Evolutionary conservation across 1,140 invertebrate species (phyloP).

Genomic region (Panagrolaimus sp.): DNA sequence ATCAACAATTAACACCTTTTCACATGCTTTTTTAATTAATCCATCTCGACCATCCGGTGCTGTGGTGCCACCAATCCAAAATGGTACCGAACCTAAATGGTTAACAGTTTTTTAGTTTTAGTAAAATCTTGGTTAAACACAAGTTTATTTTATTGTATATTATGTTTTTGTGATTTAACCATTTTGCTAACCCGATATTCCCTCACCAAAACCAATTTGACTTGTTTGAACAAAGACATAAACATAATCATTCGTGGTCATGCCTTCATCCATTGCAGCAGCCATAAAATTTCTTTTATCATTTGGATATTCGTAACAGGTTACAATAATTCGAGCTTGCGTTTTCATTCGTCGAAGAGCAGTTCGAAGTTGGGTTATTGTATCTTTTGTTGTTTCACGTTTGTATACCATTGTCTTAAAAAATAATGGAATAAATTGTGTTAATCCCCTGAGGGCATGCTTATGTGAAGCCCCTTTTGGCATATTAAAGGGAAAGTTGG

Average conservation of each 20-base stretch:
- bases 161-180: too few relatives aligned
- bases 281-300: slow-evolving; percentile 25
- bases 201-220: slow-evolving; percentile 17
- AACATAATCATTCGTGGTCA: slow-evolving; percentile 21
- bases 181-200: too few relatives aligned
- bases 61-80: slow-evolving; percentile 4
- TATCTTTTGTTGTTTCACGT: background rate
- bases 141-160: too few relatives aligned
- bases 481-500: too few relatives aligned
- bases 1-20: slow-evolving; percentile 11
- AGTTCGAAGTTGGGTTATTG: background rate
- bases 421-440: too few relatives aligned
- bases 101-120: background rate
- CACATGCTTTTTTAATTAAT: slow-evolving; percentile 16
- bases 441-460: too few relatives aligned
- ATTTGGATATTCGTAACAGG: slow-evolving; percentile 17
- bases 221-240: slow-evolving; percentile 23
- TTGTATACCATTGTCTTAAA: slow-evolving; percentile 10
- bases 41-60: background rate
- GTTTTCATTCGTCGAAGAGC: slow-evolving; percentile 13
- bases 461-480: too few relatives aligned
- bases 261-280: slow-evolving; percentile 16
- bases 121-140: too few relatives aligned
- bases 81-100: background rate
- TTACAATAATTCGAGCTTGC: slow-evolving; percentile 5